Evolutionary conservation across 2,888 invertebrate genomes (phyloP), one percentile per base, ranked within the genome.

Genomic region (Liodrosophila aerea): DNA sequence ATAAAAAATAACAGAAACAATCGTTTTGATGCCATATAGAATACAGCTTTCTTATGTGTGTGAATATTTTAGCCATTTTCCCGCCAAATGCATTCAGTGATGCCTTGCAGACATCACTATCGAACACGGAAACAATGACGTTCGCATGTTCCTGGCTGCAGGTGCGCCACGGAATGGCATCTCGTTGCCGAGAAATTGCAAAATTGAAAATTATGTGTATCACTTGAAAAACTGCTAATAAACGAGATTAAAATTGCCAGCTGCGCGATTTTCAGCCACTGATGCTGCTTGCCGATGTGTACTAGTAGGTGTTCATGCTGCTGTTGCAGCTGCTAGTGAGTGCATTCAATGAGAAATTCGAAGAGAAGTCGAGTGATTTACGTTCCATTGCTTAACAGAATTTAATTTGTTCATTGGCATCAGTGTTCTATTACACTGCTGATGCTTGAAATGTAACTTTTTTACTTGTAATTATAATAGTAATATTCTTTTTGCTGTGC

Each of bases 191-290:
- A 81, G 81, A 78, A 77, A 84, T 82, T 72, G 85, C 60, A 78
- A 78, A 85, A 78, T 82, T 78, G 83, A 84, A 85, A 78, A 78
- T 78, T 72, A 82, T 82, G 78, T 78, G 73, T 66, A 85, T 69
- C 80, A 72, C 73, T 85, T 82, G 85, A 78, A 82, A 85, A 82
- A 78, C 85, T 65, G 80, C 80, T 85, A 78, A 82, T 85, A 78
- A 78, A 78, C 83, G 78, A 78, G 85, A 85, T 85, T 78, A 78
- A 78, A 78, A 85, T 85, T 75, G 83, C 69, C 64, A 61, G 62
- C 49, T 50, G 58, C 62, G 64, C 66, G 78, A 85, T 78, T 78
- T 58, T 64, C 56, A 50, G 59, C 34, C 50, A 29, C 53, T 40
- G 34, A 56, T 63, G 52, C 60, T 31, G 41, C 44, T n/a, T 64